Evolutionary conservation across 64 coral and sea anemone genomes (phyloP).

Genomic region (Montipora sp.): DNA sequence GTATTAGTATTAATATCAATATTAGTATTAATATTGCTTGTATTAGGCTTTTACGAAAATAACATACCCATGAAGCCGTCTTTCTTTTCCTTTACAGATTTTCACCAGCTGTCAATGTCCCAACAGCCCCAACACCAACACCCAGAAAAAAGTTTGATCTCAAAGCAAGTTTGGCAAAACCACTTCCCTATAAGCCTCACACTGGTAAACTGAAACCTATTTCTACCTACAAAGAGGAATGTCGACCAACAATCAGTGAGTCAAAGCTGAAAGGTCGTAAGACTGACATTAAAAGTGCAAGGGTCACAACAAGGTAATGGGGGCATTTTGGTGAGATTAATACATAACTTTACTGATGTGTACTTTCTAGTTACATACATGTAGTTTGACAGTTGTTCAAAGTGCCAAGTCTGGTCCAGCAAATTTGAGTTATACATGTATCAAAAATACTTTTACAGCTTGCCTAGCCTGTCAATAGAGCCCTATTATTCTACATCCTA

Average conservation of each 20-base stretch:
- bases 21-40: too few relatives aligned
- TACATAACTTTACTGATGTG: too few relatives aligned
- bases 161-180: conserved; percentile 93
- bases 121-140: conserved; percentile 15
- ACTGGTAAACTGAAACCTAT: conserved; percentile 82
- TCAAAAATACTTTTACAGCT: too few relatives aligned
- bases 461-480: too few relatives aligned
- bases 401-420: too few relatives aligned
- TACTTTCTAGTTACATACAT: too few relatives aligned
- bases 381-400: too few relatives aligned
- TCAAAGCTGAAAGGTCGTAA: conserved; percentile 51
- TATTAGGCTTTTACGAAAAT: neutral
- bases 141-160: conserved; percentile 91
- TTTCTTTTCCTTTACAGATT: conserved; percentile 29
- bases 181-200: conserved; percentile 87
- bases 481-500: too few relatives aligned
- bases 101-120: conserved; percentile 7
- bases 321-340: too few relatives aligned
- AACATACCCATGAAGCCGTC: neutral
- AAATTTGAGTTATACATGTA: too few relatives aligned
- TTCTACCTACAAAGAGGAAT: conserved; percentile 60
- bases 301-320: conserved; percentile 70
- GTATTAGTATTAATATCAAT: too few relatives aligned
- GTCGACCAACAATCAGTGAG: conserved; percentile 22
- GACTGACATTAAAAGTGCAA: conserved; percentile 82